Evolutionary conservation across 2,113 vertebrate genomes (phyloP).

Genomic region (Etia nguti): DNA sequence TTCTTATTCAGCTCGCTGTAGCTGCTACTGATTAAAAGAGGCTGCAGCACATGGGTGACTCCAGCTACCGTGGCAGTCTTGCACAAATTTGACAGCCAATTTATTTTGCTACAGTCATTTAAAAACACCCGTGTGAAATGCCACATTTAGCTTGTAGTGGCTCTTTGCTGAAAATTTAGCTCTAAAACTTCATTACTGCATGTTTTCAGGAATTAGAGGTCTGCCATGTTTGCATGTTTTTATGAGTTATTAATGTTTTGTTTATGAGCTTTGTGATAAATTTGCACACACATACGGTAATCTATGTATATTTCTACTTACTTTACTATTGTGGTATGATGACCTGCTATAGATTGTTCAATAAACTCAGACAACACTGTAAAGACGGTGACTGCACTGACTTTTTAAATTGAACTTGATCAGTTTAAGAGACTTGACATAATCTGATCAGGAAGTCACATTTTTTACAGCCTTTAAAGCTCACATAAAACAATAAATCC

Average conservation of each 20-base stretch:
- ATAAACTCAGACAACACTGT: neutral
- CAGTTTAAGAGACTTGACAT: neutral
- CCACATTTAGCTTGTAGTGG: neutral
- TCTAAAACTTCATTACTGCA: neutral
- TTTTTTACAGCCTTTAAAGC: neutral
- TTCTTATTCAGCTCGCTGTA: neutral
- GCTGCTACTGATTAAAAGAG: constrained; percentile 13
- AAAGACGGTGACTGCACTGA: neutral
- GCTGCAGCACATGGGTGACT: neutral
- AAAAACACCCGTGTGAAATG: neutral
- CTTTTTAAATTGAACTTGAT: neutral
- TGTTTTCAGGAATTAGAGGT: neutral
- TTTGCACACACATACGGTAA: neutral
- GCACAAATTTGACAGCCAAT: neutral
- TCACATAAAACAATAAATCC: neutral
- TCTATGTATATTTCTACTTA: neutral
- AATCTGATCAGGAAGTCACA: neutral
- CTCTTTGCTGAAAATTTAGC: neutral
- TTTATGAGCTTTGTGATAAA: neutral
- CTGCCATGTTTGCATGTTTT: neutral
- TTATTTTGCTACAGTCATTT: neutral
- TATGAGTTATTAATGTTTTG: neutral
- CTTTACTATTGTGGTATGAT: neutral
- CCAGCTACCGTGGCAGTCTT: neutral
- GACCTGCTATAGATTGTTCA: neutral